Percentiles rank a stretch among this genome's conserved stretches.
phyloP scores from a whole-genome alignment of 2,113 vertebrate genomes.

The Hippocampus zosterae region DNA sequence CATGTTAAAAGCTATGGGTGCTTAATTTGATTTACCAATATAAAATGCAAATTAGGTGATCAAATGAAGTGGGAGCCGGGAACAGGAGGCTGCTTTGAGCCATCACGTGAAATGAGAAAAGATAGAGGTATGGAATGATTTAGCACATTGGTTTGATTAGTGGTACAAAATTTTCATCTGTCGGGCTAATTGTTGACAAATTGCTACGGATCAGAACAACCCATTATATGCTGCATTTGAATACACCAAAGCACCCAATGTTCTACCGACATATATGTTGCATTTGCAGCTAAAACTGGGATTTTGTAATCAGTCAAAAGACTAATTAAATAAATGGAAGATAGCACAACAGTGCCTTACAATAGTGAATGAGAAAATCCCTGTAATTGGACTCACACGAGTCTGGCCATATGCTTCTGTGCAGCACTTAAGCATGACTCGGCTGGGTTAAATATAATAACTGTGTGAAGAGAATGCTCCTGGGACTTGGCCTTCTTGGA shows the following conservation, averaged over 20 bases:
- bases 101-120: conserved; percentile 98
- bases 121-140: conserved; percentile 95
- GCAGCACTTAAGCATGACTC: conserved; percentile 63
- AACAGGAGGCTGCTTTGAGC: conserved; percentile 91
- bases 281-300: conserved; percentile 83
- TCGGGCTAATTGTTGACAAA: conserved; percentile 96
- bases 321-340: conserved; percentile 99
- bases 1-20: conserved; percentile 99
- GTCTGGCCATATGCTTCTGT: conserved; percentile 78
- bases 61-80: conserved; percentile 96
- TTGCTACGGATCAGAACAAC: conserved; percentile 89
- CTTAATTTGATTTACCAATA: conserved; percentile 99
- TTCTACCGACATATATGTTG: conserved; percentile 66
- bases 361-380: conserved; percentile 88
- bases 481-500: conserved; percentile 33
- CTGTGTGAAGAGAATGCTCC: conserved; percentile 45
- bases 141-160: conserved; percentile 99
- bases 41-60: conserved; percentile 99
- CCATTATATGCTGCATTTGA: conserved; percentile 69
- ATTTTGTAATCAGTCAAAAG: conserved; percentile 91
- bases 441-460: conserved; percentile 69
- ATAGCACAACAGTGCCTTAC: conserved; percentile 87
- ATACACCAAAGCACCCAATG: conserved; percentile 56
- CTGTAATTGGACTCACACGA: conserved; percentile 84
- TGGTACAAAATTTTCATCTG: conserved; percentile 96